Conservation (phyloP, 2,888 invertebrate species). For the Steinernema carpocapsae region DNA sequence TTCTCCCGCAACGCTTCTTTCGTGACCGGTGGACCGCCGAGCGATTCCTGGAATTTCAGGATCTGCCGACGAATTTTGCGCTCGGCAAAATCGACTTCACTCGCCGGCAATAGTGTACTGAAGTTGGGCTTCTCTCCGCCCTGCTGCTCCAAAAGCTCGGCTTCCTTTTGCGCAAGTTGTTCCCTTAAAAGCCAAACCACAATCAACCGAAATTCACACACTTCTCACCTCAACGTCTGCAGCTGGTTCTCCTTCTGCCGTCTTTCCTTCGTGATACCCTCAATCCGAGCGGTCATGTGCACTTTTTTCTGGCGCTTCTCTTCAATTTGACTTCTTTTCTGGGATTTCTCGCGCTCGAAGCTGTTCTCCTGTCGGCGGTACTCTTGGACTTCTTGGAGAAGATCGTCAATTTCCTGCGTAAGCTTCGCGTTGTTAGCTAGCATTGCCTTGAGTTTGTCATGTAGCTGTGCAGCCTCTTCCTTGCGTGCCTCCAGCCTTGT, state of each 20-base stretch:
- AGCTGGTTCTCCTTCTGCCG: too few relatives aligned
- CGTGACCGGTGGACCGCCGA: not conserved
- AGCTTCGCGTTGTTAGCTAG: not conserved
- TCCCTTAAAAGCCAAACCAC: not conserved
- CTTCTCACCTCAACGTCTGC: too few relatives aligned
- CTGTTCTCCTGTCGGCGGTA: slow-evolving; percentile 13
- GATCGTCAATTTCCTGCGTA: slow-evolving; percentile 23
- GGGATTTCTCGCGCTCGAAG: not conserved
- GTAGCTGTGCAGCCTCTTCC: slow-evolving; percentile 31
- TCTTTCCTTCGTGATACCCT: too few relatives aligned
- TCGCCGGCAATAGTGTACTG: not conserved
- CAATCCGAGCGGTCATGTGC: not conserved
- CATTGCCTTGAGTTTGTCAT: not conserved
- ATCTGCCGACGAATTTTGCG: not conserved
- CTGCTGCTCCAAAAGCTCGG: not conserved
- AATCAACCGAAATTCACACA: not conserved
- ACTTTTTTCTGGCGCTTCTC: not conserved
- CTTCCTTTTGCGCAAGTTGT: not conserved
- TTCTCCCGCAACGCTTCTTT: not conserved
- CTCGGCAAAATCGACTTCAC: not conserved
- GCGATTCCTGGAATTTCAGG: not conserved
- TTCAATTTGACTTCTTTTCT: not conserved
- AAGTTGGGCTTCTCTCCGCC: not conserved
- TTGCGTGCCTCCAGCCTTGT: slow-evolving; percentile 7
- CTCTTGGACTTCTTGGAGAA: not conserved